Percentiles rank a stretch among this genome's conserved stretches.
These are phyloP conservation scores for Emydoidea blandingii DNA, from an alignment of 2,797 vertebrate genomes.

Conservation along the genomic window DNA sequence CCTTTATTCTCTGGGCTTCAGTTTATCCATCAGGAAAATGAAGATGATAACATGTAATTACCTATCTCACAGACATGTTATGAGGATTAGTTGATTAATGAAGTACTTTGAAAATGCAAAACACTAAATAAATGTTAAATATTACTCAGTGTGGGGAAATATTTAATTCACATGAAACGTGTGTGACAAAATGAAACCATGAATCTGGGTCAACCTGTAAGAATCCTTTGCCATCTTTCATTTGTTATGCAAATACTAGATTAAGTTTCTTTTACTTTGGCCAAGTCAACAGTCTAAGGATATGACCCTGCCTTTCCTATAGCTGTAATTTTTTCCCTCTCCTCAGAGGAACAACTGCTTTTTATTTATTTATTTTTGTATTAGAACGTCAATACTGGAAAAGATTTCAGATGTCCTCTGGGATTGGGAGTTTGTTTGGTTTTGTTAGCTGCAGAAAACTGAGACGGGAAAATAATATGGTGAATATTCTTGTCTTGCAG, in stretches of 20 bases:
- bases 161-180: slow-evolving; percentile 62
- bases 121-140: not conserved
- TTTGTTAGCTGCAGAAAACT: slow-evolving; percentile 44
- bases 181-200: slow-evolving; percentile 59
- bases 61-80: not conserved
- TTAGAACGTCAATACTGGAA: slow-evolving; percentile 44
- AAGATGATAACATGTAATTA: not conserved
- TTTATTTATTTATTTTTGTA: not conserved
- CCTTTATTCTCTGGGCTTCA: not conserved
- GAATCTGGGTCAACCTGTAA: slow-evolving; percentile 26
- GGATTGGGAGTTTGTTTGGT: slow-evolving; percentile 20
- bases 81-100: not conserved
- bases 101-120: slow-evolving; percentile 41
- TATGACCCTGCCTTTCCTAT: not conserved
- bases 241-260: slow-evolving; percentile 66
- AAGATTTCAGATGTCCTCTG: slow-evolving; percentile 46
- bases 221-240: slow-evolving; percentile 53
- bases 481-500: not conserved
- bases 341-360: slow-evolving; percentile 18
- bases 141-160: slow-evolving; percentile 43
- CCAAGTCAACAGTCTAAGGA: slow-evolving; percentile 41
- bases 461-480: slow-evolving; percentile 5
- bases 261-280: slow-evolving; percentile 64
- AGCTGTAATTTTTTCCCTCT: slow-evolving; percentile 54
- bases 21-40: not conserved